A percentile compares a stretch with the other conserved stretches of the same genome.
phyloP scores from a whole-genome alignment of 2,888 invertebrate genomes.

The Keiferia lycopersicella region DNA sequence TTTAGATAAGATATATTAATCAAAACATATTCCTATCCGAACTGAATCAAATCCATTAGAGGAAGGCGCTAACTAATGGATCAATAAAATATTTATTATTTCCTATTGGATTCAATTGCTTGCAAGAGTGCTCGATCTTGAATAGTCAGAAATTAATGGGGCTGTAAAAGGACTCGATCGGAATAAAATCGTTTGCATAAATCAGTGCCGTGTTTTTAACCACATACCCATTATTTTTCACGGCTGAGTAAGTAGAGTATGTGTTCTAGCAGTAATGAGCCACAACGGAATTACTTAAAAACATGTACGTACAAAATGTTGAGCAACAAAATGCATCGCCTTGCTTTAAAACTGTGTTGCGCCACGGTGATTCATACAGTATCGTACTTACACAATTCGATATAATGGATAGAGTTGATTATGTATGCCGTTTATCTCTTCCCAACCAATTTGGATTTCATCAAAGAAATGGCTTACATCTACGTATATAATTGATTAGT shows the following conservation, averaged over 20 bases:
- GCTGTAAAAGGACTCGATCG: background rate
- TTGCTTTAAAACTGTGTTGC: constrained; percentile 41
- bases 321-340: constrained; percentile 44
- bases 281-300: constrained; percentile 48
- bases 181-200: constrained; percentile 33
- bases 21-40: background rate
- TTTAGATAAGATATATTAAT: background rate
- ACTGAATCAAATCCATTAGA: constrained; percentile 9
- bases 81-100: constrained; percentile 10
- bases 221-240: constrained; percentile 49
- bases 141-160: background rate
- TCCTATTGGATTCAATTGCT: background rate
- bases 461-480: constrained; percentile 14
- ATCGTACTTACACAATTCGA: constrained; percentile 30
- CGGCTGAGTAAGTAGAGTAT: constrained; percentile 52
- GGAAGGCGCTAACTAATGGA: background rate
- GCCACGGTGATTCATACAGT: constrained; percentile 47
- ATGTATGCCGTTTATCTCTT: constrained; percentile 18
- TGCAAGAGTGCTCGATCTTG: background rate
- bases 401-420: constrained; percentile 29
- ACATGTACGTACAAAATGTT: constrained; percentile 32
- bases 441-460: constrained; percentile 16
- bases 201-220: constrained; percentile 60
- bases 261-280: constrained; percentile 51
- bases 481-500: constrained; percentile 6